Conservation (phyloP, 2,888 invertebrate genomes). For the Ariolimax columbianus region DNA sequence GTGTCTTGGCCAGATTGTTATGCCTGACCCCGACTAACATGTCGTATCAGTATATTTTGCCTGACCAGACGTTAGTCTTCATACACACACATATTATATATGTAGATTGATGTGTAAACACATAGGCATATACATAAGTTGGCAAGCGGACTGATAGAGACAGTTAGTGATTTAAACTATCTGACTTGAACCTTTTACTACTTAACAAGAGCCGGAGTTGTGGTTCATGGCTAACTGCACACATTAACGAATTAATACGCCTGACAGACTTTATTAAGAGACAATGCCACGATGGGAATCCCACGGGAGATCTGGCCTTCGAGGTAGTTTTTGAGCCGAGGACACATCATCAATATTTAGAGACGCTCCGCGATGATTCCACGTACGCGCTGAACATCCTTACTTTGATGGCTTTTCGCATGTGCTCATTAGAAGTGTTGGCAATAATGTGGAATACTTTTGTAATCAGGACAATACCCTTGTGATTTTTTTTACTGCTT, state of each 20-base stretch:
- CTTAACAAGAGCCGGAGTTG: background rate
- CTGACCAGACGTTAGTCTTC: too few relatives aligned
- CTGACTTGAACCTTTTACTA: background rate
- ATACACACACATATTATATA: too few relatives aligned
- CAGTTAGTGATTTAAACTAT: background rate
- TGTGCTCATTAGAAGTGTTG: conserved; percentile 29
- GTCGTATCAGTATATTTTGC: too few relatives aligned
- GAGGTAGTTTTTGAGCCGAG: conserved; percentile 15
- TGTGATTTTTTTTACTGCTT: background rate
- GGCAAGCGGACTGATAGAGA: background rate
- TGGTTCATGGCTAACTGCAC: conserved; percentile 14
- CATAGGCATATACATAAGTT: background rate
- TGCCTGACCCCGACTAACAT: too few relatives aligned
- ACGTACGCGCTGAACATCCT: conserved; percentile 14
- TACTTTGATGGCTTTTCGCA: conserved; percentile 23
- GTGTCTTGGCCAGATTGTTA: too few relatives aligned
- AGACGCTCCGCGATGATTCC: conserved; percentile 4
- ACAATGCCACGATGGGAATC: conserved; percentile 9
- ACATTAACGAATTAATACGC: conserved; percentile 28
- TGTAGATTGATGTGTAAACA: background rate
- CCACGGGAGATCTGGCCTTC: conserved; percentile 34
- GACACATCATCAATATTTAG: conserved; percentile 38
- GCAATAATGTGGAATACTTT: background rate
- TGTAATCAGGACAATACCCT: background rate
- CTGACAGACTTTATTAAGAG: conserved; percentile 17